Percentiles rank a stretch among this genome's conserved stretches.
phyloP scores from a whole-genome alignment of 2,797 vertebrate species.

The Phataginus tetradactyla region DNA sequence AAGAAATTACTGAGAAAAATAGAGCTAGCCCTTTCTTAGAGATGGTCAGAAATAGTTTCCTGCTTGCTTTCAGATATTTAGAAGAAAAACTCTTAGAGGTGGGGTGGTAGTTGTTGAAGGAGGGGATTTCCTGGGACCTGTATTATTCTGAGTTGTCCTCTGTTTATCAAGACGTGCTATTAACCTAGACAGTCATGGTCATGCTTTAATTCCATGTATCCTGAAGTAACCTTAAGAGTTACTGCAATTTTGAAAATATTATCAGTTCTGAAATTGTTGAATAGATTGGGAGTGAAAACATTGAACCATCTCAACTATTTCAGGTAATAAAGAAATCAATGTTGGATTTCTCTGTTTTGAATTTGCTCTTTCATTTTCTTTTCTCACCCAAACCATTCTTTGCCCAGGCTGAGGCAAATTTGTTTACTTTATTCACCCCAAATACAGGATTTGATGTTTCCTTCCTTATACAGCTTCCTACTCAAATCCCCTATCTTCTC shows the following conservation, averaged over 20 bases:
- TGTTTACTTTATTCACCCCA: conserved; percentile 45
- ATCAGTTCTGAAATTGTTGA: conserved; percentile 19
- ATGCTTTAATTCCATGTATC: background rate
- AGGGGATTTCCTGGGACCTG: background rate
- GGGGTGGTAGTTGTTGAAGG: rapidly evolving
- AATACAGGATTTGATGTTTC: conserved; percentile 63
- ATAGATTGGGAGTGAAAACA: background rate
- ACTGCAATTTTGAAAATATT: background rate
- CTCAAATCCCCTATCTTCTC: conserved; percentile 52
- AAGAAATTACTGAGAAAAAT: background rate
- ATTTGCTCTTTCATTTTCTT: background rate
- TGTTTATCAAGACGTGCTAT: background rate
- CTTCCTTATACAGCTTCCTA: conserved; percentile 75
- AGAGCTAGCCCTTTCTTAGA: background rate
- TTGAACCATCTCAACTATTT: background rate
- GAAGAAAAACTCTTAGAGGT: background rate
- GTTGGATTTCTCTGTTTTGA: conserved; percentile 13
- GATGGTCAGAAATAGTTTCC: background rate
- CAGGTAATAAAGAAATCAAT: background rate
- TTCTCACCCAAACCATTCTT: background rate
- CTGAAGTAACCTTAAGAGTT: background rate
- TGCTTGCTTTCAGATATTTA: background rate
- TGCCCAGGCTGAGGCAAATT: background rate
- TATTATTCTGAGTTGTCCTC: background rate
- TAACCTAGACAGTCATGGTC: background rate